Evolutionary conservation across 2,888 invertebrate species (phyloP), one percentile per base, ranked within the genome.

Genomic region (Drosophila atripex): DNA sequence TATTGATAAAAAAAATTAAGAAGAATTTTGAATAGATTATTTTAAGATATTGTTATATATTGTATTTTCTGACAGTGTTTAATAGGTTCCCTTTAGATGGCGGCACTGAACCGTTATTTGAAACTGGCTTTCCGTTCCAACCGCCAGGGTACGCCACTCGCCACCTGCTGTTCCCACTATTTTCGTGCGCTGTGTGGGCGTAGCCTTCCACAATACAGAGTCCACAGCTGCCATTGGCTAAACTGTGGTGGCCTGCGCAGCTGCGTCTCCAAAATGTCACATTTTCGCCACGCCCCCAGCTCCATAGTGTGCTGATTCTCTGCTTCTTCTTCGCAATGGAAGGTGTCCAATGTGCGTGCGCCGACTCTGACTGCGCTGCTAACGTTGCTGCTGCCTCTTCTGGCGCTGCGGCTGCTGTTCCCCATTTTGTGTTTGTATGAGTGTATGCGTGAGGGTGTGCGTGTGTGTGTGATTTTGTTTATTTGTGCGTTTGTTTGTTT

Each of bases 401-500:
- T 21, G 43, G 3, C 43, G 18, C 21, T 12, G 43, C 43, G 16
- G 43, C 43, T 6, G 18, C 18, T 21, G 43, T 18, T 43, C 12
- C 43, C 21, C 46, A 45, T 45, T 45, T 45, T 58, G 43, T 54
- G 11, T 16, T 21, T n/a, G 56, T 35, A 21, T 49, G 32, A 11
- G 35, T 57, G 52, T 38, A 21, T 30, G 30, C 12, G 39, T n/a
- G 55, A 23, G 41, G 21, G 54, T 28, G 52, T 32, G 54, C 55
- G 57, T 71, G 43, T 18, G 32, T 47, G 14, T 45, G 58, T 65
- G 46, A 9, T 46, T 58, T 35, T 35, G 35, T 35, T 35, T 35
- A n/a, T 35, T 35, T 14, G 35, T 35, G 35, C 14, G 58, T 61
- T 39, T 70, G 55, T 54, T 52, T 53, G 73, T 63, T 76, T 78